Percentiles rank a stretch among this genome's conserved stretches.
Evolutionary conservation across 2,888 invertebrate genomes (phyloP).

Genomic region (Ectobius pallidus): DNA sequence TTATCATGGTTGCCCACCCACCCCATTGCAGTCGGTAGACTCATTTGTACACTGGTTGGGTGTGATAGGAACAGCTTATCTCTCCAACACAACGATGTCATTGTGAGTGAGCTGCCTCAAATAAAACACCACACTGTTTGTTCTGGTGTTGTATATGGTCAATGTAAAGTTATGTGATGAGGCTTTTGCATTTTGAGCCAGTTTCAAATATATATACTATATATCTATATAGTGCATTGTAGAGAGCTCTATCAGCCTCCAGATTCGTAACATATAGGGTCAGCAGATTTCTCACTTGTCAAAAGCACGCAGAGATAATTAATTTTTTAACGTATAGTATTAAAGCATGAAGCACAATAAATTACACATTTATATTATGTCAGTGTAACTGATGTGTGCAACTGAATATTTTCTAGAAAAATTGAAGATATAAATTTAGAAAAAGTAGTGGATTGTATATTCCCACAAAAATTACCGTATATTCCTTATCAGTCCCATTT

Average conservation of each 20-base stretch:
- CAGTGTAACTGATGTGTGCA: too few species aligned
- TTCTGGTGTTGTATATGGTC: conserved; percentile 12
- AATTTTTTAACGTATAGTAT: not conserved
- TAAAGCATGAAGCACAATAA: not conserved
- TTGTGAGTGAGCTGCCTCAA: not conserved
- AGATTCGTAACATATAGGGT: not conserved
- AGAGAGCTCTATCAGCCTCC: not conserved
- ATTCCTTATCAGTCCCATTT: too few species aligned
- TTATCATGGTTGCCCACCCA: not conserved
- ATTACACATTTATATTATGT: too few species aligned
- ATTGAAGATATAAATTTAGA: too few species aligned
- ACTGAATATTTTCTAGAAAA: too few species aligned
- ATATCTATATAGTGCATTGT: not conserved
- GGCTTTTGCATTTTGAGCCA: conserved; percentile 7
- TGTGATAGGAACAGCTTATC: conserved; percentile 21
- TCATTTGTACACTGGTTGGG: not conserved
- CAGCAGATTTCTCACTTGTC: not conserved
- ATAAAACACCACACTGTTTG: conserved; percentile 10
- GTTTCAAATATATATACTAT: not conserved
- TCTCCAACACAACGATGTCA: not conserved
- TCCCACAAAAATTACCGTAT: too few species aligned
- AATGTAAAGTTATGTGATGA: conserved; percentile 9
- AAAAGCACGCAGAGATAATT: not conserved
- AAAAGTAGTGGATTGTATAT: too few species aligned
- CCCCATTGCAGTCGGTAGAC: not conserved